phyloP scores from a whole-genome alignment of 2,797 vertebrate genomes.

The Selene dorsalis region DNA sequence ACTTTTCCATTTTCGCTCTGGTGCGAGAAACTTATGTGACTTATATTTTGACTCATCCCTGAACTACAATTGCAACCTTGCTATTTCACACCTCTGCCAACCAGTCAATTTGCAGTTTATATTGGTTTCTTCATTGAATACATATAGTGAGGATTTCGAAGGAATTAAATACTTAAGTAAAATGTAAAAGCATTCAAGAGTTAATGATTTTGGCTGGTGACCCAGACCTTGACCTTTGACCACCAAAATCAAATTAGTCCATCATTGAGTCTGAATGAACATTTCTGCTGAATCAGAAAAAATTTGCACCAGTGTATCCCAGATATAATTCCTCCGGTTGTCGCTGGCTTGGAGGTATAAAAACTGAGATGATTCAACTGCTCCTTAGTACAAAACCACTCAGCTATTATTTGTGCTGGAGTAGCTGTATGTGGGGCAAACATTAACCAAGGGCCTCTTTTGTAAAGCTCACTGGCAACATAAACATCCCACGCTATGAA shows the following conservation, averaged over 20 bases:
- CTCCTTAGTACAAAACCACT: conserved; percentile 45
- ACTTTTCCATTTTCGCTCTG: not conserved
- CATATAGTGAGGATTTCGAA: not conserved
- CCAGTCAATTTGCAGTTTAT: not conserved
- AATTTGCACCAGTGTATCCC: not conserved
- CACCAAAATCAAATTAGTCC: not conserved
- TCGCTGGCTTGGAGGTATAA: not conserved
- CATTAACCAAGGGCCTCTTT: conserved; percentile 59
- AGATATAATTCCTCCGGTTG: not conserved
- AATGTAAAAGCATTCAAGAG: too few species aligned
- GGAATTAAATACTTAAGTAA: too few species aligned
- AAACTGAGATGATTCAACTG: conserved; percentile 38
- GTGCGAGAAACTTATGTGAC: not conserved
- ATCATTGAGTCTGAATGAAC: not conserved
- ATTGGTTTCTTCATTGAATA: not conserved
- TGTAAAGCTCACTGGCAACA: conserved; percentile 61
- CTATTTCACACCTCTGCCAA: not conserved
- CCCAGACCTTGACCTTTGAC: not conserved
- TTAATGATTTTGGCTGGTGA: too few species aligned
- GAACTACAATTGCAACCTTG: not conserved
- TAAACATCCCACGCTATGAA: conserved; percentile 65
- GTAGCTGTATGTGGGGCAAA: conserved; percentile 61
- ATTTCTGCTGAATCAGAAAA: not conserved
- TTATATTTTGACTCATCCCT: conserved; percentile 23
- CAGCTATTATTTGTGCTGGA: conserved; percentile 45